phyloP scores from a whole-genome alignment of 2,888 invertebrate species.

The Priocnemis perturbator region DNA sequence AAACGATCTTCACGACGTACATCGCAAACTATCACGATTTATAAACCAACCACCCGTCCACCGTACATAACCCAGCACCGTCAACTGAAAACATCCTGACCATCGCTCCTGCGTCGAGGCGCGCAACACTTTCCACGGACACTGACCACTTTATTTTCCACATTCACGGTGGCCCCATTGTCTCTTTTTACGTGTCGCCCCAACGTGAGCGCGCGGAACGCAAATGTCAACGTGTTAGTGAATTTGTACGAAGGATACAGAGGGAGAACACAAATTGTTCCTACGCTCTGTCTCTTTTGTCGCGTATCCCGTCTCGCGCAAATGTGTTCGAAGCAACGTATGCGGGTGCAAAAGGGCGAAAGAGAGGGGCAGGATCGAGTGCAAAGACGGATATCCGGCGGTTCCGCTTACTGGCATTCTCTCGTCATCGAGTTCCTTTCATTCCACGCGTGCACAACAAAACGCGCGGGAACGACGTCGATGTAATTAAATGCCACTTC shows the following conservation, averaged over 20 bases:
- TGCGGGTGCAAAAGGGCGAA: constrained; percentile 4
- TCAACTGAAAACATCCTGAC: not conserved
- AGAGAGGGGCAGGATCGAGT: constrained; percentile 43
- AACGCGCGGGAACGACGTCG: constrained; percentile 7
- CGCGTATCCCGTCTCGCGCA: not conserved
- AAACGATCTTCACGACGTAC: constrained; percentile 72
- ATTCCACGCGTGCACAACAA: not conserved
- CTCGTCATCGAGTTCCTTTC: too few relatives aligned
- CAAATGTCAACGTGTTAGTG: too few relatives aligned
- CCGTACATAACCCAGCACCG: not conserved
- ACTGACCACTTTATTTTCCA: constrained; percentile 6
- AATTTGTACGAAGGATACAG: constrained; percentile 11
- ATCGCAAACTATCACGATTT: constrained; percentile 43
- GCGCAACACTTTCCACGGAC: not conserved
- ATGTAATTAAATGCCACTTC: not conserved
- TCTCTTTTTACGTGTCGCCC: constrained; percentile 34
- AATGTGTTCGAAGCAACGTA: constrained; percentile 3
- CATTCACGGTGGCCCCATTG: constrained; percentile 27
- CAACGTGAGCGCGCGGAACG: not conserved
- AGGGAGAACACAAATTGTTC: not conserved
- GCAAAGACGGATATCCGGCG: constrained; percentile 71
- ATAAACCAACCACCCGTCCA: not conserved
- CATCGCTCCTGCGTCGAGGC: not conserved
- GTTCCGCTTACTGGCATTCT: constrained; percentile 61
- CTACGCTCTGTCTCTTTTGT: not conserved